These are phyloP conservation scores for Marisa cornuarietis DNA, from an alignment of 1,140 invertebrate species.

Conservation along the genomic window DNA sequence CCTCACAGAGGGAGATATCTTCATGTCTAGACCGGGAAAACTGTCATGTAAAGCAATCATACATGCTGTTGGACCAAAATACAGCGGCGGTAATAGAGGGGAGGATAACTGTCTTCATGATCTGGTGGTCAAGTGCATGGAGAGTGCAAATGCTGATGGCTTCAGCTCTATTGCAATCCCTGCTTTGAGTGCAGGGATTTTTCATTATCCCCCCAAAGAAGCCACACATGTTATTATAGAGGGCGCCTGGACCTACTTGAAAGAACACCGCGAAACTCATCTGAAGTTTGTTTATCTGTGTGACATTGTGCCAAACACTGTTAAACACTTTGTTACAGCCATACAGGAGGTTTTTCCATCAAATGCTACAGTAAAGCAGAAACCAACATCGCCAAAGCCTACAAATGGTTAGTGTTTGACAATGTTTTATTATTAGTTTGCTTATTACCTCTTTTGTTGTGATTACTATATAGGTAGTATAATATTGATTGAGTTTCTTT, in stretches of 20 bases:
- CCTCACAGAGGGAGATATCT: conserved; percentile 11
- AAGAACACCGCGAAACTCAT: neutral
- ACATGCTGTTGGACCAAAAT: conserved; percentile 43
- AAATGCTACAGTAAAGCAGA: no score
- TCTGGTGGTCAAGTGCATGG: conserved; percentile 9
- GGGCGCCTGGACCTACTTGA: conserved; percentile 19
- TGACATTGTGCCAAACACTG: neutral
- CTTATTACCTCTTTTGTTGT: no score
- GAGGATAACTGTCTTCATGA: conserved; percentile 12
- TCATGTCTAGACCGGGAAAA: conserved; percentile 25
- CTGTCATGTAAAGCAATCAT: conserved; percentile 34
- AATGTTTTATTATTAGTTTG: no score
- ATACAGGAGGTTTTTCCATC: neutral
- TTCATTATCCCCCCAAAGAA: conserved; percentile 28
- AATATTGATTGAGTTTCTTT: no score
- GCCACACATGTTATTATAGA: conserved; percentile 33
- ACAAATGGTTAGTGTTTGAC: neutral
- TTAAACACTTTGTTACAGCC: neutral
- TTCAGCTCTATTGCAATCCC: conserved; percentile 20
- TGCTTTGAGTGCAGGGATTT: conserved; percentile 43
- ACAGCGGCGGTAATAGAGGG: conserved; percentile 17
- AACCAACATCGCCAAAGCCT: neutral
- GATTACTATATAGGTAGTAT: no score
- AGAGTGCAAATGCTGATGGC: neutral
- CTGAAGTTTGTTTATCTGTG: conserved; percentile 35